These are phyloP conservation scores for Lypha dubia DNA, from an alignment of 2,888 invertebrate genomes.

Conservation along the genomic window DNA sequence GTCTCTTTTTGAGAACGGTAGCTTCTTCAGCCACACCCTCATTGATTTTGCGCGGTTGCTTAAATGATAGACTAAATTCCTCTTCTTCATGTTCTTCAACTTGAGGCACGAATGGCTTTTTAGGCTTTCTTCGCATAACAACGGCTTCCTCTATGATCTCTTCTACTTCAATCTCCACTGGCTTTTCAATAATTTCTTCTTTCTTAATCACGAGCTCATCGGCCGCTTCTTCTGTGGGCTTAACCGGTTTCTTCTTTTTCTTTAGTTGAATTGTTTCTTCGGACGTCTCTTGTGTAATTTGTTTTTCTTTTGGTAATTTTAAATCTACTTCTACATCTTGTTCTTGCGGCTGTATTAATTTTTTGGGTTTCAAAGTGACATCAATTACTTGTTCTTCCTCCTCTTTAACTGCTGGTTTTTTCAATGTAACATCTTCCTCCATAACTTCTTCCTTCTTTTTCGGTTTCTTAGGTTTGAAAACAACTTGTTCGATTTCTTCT, in stretches of 20 bases:
- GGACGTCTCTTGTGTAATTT: conserved; percentile 80
- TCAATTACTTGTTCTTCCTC: conserved; percentile 81
- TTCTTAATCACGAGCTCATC: conserved; percentile 81
- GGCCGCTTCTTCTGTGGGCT: conserved; percentile 79
- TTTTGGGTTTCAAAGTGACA: conserved; percentile 81
- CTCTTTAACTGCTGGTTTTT: conserved; percentile 74
- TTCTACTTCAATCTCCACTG: conserved; percentile 85
- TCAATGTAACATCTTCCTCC: conserved; percentile 78
- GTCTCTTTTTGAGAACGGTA: conserved; percentile 82
- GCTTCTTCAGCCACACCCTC: conserved; percentile 83
- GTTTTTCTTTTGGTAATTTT: conserved; percentile 78
- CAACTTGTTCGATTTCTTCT: conserved; percentile 76
- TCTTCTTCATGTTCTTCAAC: conserved; percentile 81
- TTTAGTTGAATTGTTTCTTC: conserved; percentile 80
- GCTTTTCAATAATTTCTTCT: conserved; percentile 81
- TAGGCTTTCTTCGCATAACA: conserved; percentile 78
- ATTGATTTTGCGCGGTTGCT: conserved; percentile 82
- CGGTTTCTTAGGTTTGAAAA: conserved; percentile 75
- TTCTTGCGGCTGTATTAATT: conserved; percentile 76
- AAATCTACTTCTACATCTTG: conserved; percentile 81
- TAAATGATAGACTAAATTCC: conserved; percentile 80
- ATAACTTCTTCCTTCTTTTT: conserved; percentile 77
- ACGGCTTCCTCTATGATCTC: conserved; percentile 82
- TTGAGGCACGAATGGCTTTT: conserved; percentile 77
- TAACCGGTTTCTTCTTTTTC: conserved; percentile 80